Conservation (phyloP, 2,888 invertebrate genomes). For the Epinotia bilunana region DNA sequence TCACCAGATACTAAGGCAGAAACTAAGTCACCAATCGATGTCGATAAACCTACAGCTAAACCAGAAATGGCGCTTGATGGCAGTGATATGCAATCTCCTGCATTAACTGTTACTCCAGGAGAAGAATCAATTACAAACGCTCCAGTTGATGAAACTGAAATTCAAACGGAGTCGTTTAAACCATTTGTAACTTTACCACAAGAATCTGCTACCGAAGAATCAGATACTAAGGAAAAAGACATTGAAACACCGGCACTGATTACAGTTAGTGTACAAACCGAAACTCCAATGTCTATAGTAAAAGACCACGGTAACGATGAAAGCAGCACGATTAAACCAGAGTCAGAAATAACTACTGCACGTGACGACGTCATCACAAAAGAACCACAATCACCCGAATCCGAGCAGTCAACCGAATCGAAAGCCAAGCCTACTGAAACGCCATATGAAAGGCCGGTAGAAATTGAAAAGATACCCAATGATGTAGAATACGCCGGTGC, state of each 20-base stretch:
- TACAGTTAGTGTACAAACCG: constrained; percentile 14
- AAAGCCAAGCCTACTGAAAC: not conserved
- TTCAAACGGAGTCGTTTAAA: constrained; percentile 17
- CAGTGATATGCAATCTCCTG: constrained; percentile 5
- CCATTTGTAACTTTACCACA: constrained; percentile 25
- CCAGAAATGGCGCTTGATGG: constrained; percentile 13
- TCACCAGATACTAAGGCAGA: constrained; percentile 10
- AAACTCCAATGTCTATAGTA: constrained; percentile 38
- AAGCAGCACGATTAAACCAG: constrained; percentile 12
- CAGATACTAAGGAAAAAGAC: constrained; percentile 26
- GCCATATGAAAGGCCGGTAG: constrained; percentile 5
- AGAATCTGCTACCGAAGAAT: constrained; percentile 36
- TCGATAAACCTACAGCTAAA: constrained; percentile 12
- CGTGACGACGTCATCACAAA: constrained; percentile 6
- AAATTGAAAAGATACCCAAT: constrained; percentile 14
- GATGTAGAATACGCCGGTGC: not conserved
- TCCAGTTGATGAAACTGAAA: constrained; percentile 25
- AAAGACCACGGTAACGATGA: constrained; percentile 26
- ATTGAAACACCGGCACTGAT: constrained; percentile 17
- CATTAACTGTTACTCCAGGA: not conserved
- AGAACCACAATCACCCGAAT: constrained; percentile 15
- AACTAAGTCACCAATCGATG: constrained; percentile 15
- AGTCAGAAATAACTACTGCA: not conserved
- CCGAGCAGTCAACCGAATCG: not conserved
- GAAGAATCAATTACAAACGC: constrained; percentile 28